phyloP scores from a whole-genome alignment of 2,113 vertebrate genomes.

The Gnathonemus longibarbis region DNA sequence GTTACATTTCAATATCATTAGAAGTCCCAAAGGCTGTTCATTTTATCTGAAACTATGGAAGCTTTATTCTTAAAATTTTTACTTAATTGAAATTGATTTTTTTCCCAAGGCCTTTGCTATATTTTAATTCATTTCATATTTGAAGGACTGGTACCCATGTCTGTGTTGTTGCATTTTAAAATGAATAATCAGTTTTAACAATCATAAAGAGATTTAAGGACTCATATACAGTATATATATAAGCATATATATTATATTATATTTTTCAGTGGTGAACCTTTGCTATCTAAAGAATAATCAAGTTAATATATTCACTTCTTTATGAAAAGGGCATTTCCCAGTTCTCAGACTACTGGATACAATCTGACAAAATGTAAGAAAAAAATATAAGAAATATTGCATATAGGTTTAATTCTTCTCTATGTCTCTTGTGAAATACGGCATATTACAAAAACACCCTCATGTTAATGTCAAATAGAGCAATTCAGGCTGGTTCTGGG shows the following conservation, averaged over 20 bases:
- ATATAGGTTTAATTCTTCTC: not conserved
- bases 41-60: slow-evolving; percentile 11
- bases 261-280: not conserved
- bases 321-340: not conserved
- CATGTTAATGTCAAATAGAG: not conserved
- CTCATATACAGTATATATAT: too few species aligned
- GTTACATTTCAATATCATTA: slow-evolving; percentile 12
- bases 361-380: not conserved
- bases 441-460: not conserved
- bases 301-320: not conserved
- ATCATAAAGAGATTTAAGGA: not conserved
- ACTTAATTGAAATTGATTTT: not conserved
- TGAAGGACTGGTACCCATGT: not conserved
- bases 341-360: not conserved
- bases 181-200: not conserved
- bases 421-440: not conserved
- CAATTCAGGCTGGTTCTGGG: not conserved
- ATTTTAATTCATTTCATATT: slow-evolving; percentile 1
- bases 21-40: slow-evolving; percentile 9
- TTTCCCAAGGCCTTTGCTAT: not conserved
- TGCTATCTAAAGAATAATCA: not conserved
- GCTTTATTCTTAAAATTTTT: slow-evolving; percentile 7
- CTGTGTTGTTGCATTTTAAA: not conserved
- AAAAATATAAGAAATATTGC: not conserved
- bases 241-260: not conserved